Percentiles rank a stretch among this genome's conserved stretches.
These are phyloP conservation scores for Antitype chi DNA, from an alignment of 2,888 invertebrate genomes.

Conservation along the genomic window DNA sequence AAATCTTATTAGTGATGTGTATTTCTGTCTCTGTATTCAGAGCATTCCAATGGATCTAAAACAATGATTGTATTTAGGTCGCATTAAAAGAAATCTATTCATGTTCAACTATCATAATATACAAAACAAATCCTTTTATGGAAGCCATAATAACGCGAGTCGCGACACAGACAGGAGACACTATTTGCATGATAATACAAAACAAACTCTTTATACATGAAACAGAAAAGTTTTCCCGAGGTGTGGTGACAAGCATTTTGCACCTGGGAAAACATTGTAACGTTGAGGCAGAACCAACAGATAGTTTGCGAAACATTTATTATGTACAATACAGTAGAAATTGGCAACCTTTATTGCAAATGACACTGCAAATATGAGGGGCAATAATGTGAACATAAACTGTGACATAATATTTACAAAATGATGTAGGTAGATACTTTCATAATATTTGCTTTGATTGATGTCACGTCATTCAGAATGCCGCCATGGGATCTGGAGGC, in stretches of 20 bases:
- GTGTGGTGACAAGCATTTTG: constrained; percentile 51
- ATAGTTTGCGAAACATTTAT: constrained; percentile 59
- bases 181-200: constrained; percentile 61
- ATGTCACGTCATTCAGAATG: constrained; percentile 15
- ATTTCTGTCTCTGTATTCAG: constrained; percentile 41
- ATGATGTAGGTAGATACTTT: constrained; percentile 21
- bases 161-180: constrained; percentile 37
- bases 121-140: constrained; percentile 54
- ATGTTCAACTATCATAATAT: constrained; percentile 29
- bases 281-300: constrained; percentile 27
- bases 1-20: constrained; percentile 28
- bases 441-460: constrained; percentile 31
- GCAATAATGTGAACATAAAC: constrained; percentile 25
- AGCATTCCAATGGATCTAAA: constrained; percentile 36
- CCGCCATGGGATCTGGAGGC: no score
- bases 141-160: constrained; percentile 31
- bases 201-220: constrained; percentile 40
- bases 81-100: constrained; percentile 45
- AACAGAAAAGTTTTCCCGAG: constrained; percentile 43
- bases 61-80: constrained; percentile 50
- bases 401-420: constrained; percentile 37
- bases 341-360: constrained; percentile 44
- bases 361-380: constrained; percentile 38
- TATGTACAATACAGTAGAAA: constrained; percentile 42
- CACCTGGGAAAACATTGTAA: constrained; percentile 62